phyloP scores from a whole-genome alignment of 23 tunicate species.

The Phallusia fumigata region DNA sequence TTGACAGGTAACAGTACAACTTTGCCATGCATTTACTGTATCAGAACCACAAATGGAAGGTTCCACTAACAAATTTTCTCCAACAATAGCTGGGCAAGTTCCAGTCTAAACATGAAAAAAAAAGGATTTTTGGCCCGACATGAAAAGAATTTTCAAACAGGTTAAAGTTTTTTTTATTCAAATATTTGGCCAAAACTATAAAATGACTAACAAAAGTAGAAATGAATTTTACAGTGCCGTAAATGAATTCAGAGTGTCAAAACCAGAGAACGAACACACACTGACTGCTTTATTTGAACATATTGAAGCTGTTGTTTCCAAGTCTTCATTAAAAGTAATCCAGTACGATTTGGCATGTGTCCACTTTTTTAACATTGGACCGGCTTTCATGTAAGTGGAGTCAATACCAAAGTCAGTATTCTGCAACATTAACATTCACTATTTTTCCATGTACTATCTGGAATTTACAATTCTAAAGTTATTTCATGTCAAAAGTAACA shows the following conservation, averaged over 20 bases:
- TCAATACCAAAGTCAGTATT: constrained; percentile 48
- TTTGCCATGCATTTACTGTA: constrained; percentile 49
- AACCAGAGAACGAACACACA: neutral
- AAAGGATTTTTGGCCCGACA: no score
- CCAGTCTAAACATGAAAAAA: constrained; percentile 34
- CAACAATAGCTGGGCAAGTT: constrained; percentile 43
- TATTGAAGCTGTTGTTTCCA: constrained; percentile 48
- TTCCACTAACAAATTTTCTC: neutral
- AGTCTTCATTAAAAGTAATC: constrained; percentile 39
- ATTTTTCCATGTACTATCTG: neutral
- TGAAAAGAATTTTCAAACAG: no score
- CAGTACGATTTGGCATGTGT: constrained; percentile 52
- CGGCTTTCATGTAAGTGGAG: constrained; percentile 41
- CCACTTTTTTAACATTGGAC: constrained; percentile 40
- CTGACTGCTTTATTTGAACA: constrained; percentile 53
- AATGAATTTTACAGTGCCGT: no score
- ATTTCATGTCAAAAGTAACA: no score
- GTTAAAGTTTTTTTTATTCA: no score
- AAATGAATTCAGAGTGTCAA: neutral
- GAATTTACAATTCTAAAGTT: no score
- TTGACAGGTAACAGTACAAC: constrained; percentile 35
- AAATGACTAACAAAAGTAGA: no score
- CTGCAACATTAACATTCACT: constrained; percentile 25
- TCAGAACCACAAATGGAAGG: constrained; percentile 38
- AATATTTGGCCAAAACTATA: no score